Conservation (phyloP, 2,113 vertebrate genomes). For the Bambusicola thoracicus region DNA sequence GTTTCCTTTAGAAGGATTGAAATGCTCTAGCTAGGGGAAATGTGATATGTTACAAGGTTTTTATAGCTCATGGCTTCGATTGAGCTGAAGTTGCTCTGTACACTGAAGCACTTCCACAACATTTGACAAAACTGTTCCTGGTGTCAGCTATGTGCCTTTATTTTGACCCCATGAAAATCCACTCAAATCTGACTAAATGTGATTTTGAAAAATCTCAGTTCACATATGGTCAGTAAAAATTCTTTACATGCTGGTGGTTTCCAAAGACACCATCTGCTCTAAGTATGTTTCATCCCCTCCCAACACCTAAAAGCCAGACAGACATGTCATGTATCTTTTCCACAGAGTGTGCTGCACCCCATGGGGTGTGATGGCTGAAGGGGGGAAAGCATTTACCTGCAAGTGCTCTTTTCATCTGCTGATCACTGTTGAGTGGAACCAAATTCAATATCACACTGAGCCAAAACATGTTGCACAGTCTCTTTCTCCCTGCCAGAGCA, state of each 20-base stretch:
- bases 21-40: neutral
- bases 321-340: neutral
- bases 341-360: neutral
- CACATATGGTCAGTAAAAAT: neutral
- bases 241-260: neutral
- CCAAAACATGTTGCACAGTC: neutral
- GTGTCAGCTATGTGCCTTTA: neutral
- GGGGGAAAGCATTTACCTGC: constrained; percentile 3
- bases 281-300: neutral
- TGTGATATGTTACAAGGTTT: neutral
- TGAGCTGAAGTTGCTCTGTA: neutral
- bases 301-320: constrained; percentile 1
- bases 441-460: neutral
- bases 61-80: neutral
- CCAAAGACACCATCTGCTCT: constrained; percentile 48
- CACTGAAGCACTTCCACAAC: neutral
- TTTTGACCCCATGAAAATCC: neutral
- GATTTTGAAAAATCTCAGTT: constrained; percentile 7
- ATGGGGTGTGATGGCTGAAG: neutral
- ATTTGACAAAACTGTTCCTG: neutral
- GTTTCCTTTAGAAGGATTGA: neutral
- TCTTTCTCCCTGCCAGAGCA: neutral
- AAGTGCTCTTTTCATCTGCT: neutral
- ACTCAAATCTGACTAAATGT: neutral
- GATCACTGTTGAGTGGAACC: neutral